Conservation (phyloP, 2,113 vertebrate genomes). For the Apodemus speciosus region DNA sequence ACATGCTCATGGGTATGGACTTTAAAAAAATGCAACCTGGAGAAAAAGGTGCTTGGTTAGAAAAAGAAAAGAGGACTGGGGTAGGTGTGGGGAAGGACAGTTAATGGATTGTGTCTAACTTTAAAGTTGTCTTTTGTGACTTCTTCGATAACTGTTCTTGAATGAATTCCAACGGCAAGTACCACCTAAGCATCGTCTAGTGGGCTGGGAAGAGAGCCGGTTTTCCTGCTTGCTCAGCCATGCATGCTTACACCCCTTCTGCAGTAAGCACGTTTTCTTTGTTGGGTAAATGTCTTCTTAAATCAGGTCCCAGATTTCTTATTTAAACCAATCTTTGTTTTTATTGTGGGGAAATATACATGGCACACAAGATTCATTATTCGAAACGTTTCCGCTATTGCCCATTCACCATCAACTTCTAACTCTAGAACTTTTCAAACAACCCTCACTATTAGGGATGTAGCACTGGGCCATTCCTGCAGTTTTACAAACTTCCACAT, state of each 20-base stretch:
- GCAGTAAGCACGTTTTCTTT: neutral
- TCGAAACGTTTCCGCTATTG: neutral
- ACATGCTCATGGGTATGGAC: neutral
- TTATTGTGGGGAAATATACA: neutral
- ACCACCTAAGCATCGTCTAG: conserved; percentile 4
- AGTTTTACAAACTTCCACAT: neutral
- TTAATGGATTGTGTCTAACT: conserved; percentile 34
- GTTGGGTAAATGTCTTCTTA: neutral
- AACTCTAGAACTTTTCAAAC: neutral
- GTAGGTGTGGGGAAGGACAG: neutral
- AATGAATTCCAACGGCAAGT: neutral
- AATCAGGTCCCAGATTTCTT: conserved; percentile 35
- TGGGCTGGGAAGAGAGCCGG: neutral
- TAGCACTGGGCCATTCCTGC: neutral
- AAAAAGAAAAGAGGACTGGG: neutral
- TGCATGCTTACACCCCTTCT: neutral
- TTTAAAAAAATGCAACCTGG: conserved; percentile 46
- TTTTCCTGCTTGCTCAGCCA: conserved; percentile 27
- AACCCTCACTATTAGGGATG: neutral
- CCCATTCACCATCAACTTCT: neutral
- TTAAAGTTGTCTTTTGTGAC: conserved; percentile 29
- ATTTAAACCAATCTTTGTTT: conserved; percentile 30
- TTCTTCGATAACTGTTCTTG: conserved; percentile 38
- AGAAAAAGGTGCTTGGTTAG: neutral
- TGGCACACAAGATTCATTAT: neutral